Base-by-base conservation (phyloP, 2,113 vertebrate species). In the Hipposideros armiger region DNA sequence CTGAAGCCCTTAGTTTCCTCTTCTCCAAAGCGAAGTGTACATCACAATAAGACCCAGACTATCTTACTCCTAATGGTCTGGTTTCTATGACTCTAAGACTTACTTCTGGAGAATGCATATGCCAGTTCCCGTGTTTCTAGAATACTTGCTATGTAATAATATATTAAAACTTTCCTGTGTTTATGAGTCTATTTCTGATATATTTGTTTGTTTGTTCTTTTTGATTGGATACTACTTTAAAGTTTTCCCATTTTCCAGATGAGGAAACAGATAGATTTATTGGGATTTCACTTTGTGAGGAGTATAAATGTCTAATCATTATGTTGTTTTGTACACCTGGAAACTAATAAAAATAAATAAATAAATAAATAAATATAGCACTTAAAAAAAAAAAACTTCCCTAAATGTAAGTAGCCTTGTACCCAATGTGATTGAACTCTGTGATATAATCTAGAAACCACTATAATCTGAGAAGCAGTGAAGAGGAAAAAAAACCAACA, bases 371-470 rank as follows among this genome's bases (percentile, higher is more conserved):
- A 36, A 36, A 36, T 36, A 36, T 36, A 36, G 36, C 36, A 36
- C 36, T 36, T 36, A 36, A 36, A 36, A 36, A 36, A 36, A 36
- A 36, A 36, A 36, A 36, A 36, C 36, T 36, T 36, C 36, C 36
- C 36, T 36, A 36, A 36, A 36, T 36, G 36, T 36, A 36, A 36
- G 36, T 36, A 36, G 36, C 36, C 24, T 87, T 20, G 52, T 5
- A 24, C 15, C n/a, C 40, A 88, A 52, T 7, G 56, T 80, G 50
- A 81, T 80, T 83, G 58, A 84, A 93, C 50, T 95, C 72, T 40
- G 6, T 60, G 45, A 40, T 86, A 54, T 58, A 89, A 85, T 77
- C 67, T 93, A 87, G 73, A 82, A 95, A 91, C 28, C 16, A 32
- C 24, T 47, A 6, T 76, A 30, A 89, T 77, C 78, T 82, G 30